Conservation (phyloP, 2,113 vertebrate species). For the Centropus bengalensis region DNA sequence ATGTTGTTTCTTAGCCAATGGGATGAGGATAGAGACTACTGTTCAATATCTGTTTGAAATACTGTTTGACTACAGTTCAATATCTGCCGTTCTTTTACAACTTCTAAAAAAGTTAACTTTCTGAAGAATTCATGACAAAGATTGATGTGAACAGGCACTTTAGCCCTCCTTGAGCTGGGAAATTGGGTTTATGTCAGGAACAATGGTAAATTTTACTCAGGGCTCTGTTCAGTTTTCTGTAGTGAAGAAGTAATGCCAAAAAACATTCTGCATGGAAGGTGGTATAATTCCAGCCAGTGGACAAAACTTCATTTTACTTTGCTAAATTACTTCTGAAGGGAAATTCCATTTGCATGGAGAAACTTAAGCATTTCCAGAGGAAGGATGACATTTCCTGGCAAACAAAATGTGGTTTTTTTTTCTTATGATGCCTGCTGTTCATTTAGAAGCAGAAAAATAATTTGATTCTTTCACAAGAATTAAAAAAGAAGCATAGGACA, state of each 20-base stretch:
- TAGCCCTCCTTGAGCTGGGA: conserved; percentile 15
- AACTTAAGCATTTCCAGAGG: conserved; percentile 51
- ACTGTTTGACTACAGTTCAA: background rate
- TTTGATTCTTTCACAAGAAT: background rate
- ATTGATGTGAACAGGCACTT: background rate
- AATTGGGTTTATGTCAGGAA: conserved; percentile 17
- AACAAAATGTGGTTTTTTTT: background rate
- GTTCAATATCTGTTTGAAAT: background rate
- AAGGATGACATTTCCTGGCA: conserved; percentile 45
- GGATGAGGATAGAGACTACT: background rate
- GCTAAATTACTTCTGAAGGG: conserved; percentile 26
- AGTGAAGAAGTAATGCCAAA: conserved; percentile 20
- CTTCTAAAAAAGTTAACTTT: background rate
- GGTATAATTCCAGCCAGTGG: conserved; percentile 44
- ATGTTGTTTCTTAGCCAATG: background rate
- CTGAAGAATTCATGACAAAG: background rate
- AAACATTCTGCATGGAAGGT: conserved; percentile 13
- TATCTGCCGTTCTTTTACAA: background rate
- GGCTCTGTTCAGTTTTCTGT: conserved; percentile 30
- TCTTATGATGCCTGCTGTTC: background rate
- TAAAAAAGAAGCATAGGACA: background rate
- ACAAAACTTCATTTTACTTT: conserved; percentile 15
- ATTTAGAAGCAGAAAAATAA: background rate
- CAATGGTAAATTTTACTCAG: conserved; percentile 12
- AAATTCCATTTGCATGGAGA: conserved; percentile 59